Percentiles rank a stretch among this genome's conserved stretches.
phyloP scores from a whole-genome alignment of 2,888 invertebrate species.

The Eupithecia dodoneata region DNA sequence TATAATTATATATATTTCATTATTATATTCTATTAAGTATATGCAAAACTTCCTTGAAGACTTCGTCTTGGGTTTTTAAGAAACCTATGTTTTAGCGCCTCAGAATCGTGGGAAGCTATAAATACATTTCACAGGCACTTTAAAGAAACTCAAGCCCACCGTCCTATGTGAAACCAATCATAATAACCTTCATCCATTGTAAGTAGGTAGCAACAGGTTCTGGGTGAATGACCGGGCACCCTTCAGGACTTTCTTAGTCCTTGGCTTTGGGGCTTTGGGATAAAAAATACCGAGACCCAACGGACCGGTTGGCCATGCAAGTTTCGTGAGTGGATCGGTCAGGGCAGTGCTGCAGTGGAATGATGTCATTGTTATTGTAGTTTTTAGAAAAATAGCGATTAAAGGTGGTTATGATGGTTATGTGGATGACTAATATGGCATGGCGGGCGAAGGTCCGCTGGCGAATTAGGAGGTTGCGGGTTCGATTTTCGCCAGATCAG shows the following conservation, averaged over 20 bases:
- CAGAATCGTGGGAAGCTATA: neutral
- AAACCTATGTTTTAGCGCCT: neutral
- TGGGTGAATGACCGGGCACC: slow-evolving; percentile 53
- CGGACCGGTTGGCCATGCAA: neutral
- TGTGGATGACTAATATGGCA: too few species aligned
- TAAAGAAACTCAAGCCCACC: slow-evolving; percentile 19
- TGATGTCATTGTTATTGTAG: slow-evolving; percentile 2
- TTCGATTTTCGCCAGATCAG: too few species aligned
- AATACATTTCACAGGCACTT: slow-evolving; percentile 5
- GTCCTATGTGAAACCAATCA: slow-evolving; percentile 33
- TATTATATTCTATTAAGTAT: too few species aligned
- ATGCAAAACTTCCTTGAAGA: neutral
- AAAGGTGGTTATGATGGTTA: neutral
- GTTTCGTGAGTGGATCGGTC: neutral
- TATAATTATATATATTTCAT: too few species aligned
- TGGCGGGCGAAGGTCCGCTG: too few species aligned
- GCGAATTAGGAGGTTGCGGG: too few species aligned
- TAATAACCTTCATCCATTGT: slow-evolving; percentile 39
- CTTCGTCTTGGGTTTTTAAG: neutral
- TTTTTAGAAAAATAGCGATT: neutral
- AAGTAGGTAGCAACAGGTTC: slow-evolving; percentile 48
- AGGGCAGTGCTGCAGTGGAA: neutral
- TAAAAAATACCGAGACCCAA: slow-evolving; percentile 1
- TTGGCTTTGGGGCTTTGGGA: slow-evolving; percentile 5
- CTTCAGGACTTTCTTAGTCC: slow-evolving; percentile 55